A percentile compares a stretch with the other conserved stretches of the same genome.
These are phyloP conservation scores for Cataglyphis rosenhaueri DNA, from an alignment of 2,888 invertebrate genomes.

Conservation along the genomic window DNA sequence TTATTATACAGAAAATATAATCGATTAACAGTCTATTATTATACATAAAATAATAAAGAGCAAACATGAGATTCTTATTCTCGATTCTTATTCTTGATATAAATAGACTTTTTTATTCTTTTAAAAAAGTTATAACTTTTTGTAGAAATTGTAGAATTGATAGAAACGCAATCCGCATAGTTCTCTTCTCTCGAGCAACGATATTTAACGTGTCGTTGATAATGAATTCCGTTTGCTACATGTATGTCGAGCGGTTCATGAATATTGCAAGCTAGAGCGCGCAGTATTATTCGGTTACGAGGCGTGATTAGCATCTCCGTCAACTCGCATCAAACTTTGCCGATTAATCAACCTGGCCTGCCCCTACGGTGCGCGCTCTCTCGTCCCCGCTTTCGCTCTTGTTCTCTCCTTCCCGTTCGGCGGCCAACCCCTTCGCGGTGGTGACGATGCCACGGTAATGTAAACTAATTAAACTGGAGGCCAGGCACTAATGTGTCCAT, in stretches of 20 bases:
- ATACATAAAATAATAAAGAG: background rate
- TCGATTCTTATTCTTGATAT: background rate
- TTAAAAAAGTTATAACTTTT: background rate
- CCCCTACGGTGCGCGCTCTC: conserved; percentile 66
- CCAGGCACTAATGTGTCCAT: conserved; percentile 84
- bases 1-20: background rate
- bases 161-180: background rate
- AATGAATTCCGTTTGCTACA: conserved; percentile 74
- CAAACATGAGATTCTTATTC: background rate
- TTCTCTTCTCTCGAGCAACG: conserved; percentile 54
- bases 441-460: conserved; percentile 84
- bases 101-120: background rate
- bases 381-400: conserved; percentile 49
- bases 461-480: conserved; percentile 85
- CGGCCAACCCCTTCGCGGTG: conserved; percentile 75
- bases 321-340: conserved; percentile 84
- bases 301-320: conserved; percentile 84
- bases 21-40: background rate
- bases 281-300: conserved; percentile 82
- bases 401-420: conserved; percentile 57
- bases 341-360: conserved; percentile 82
- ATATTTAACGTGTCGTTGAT: conserved; percentile 70
- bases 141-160: background rate
- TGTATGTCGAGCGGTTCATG: conserved; percentile 68
- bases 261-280: conserved; percentile 75